These are phyloP conservation scores for Pelmatolapia mariae DNA, from an alignment of 2,113 vertebrate species.

Conservation along the genomic window DNA sequence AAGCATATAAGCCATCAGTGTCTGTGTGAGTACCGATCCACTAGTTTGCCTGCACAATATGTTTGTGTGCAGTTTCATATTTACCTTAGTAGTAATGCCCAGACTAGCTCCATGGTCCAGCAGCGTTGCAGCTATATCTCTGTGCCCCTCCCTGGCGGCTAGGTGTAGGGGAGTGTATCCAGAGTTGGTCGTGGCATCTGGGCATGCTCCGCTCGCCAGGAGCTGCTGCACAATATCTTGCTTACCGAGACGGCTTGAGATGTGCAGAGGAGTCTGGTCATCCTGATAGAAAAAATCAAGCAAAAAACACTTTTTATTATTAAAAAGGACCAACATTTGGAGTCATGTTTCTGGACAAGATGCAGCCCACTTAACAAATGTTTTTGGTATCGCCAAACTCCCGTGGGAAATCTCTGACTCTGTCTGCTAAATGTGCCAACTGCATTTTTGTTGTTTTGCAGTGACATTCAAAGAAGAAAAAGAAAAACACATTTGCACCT, in stretches of 20 bases:
- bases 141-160: constrained; percentile 87
- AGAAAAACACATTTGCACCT: neutral
- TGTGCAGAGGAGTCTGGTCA: constrained; percentile 95
- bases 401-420: neutral
- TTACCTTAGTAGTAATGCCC: constrained; percentile 90
- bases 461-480: neutral
- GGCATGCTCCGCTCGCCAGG: constrained; percentile 82
- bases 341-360: neutral
- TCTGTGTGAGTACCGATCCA: accelerated
- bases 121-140: constrained; percentile 85
- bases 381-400: neutral
- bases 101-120: constrained; percentile 88
- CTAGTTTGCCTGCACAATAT: neutral
- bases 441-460: neutral
- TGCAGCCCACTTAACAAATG: neutral
- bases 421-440: accelerated
- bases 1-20: neutral
- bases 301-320: neutral
- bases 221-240: constrained; percentile 93
- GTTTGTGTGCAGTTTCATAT: neutral
- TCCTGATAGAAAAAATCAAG: constrained; percentile 71
- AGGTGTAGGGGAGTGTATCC: constrained; percentile 94
- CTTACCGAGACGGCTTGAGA: constrained; percentile 90
- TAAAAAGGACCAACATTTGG: neutral
- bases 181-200: constrained; percentile 87